Percentiles rank a stretch among this genome's conserved stretches.
phyloP scores from a whole-genome alignment of 35 echinoderm and acorn worm species.

The Diadema setosum region DNA sequence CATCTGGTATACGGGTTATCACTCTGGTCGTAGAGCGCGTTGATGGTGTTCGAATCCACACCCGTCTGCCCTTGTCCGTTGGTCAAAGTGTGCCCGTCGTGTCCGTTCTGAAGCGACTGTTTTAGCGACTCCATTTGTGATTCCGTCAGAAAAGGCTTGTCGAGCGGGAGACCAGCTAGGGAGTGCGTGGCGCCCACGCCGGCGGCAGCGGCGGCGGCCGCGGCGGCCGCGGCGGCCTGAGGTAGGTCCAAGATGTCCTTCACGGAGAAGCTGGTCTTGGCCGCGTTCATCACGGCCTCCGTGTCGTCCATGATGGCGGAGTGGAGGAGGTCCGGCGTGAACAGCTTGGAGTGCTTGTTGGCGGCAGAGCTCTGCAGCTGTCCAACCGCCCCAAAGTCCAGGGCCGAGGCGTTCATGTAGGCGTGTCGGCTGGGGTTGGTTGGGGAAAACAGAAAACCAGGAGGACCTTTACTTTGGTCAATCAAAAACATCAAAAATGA shows the following conservation, averaged over 20 bases:
- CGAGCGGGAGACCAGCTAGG: neutral
- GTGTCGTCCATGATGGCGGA: conserved; percentile 83
- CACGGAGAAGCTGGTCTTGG: conserved; percentile 96
- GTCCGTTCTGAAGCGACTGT: neutral
- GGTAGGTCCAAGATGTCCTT: conserved; percentile 98
- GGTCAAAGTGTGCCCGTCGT: neutral
- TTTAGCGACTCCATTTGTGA: neutral
- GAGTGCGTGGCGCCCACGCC: conserved; percentile 4
- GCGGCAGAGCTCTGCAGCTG: neutral
- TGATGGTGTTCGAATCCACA: conserved; percentile 45
- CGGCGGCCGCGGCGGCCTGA: conserved; percentile 71
- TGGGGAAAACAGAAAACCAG: neutral
- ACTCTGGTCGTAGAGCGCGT: conserved; percentile 71
- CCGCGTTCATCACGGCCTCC: conserved; percentile 77
- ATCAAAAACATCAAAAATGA: neutral
- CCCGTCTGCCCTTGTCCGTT: neutral
- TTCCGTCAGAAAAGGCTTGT: conserved; percentile 4
- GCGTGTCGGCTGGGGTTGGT: neutral
- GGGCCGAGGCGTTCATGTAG: neutral
- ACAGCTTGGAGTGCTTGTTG: neutral
- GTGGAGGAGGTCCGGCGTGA: neutral
- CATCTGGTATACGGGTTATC: conserved; percentile 98
- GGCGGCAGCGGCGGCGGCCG: conserved; percentile 52
- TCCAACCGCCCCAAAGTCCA: neutral
- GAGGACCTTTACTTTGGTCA: neutral